These are phyloP conservation scores for human (Homo sapiens) DNA, from an alignment of 2,113 vertebrate genomes.

Conservation along the genomic window GRCh38 chr9:83120501-83121000, in stretches of 20 bases:
- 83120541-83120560: background rate
- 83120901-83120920: background rate
- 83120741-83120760: background rate
- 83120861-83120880: background rate
- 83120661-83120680: background rate
- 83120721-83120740: background rate
- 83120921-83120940: background rate
- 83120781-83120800: background rate
- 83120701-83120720: background rate
- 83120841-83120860: background rate
- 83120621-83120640: background rate
- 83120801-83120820: background rate
- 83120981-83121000: background rate
- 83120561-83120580: background rate
- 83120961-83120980: background rate
- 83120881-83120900: background rate
- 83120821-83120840: background rate
- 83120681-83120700: background rate
- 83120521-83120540: background rate
- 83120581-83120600: background rate
- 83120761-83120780: background rate
- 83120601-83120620: background rate
- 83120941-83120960: background rate
- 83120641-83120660: background rate
- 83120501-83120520: background rate